Evolutionary conservation across 1,140 invertebrate genomes (phyloP), one percentile per base, ranked within the genome.

Genomic region (Platorchestia sp.): DNA sequence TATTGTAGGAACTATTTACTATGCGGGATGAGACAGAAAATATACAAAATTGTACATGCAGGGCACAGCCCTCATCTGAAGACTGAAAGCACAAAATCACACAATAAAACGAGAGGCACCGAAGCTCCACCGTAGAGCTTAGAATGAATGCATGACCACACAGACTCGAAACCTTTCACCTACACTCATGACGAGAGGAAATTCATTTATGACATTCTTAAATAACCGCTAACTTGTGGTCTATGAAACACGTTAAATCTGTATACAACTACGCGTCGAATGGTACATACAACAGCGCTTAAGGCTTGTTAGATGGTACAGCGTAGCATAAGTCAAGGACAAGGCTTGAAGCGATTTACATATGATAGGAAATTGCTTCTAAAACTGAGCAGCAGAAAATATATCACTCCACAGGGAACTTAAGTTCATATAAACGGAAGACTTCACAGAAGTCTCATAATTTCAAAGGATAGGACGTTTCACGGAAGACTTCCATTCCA

Each of bases 31-130:
- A 41, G 87, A 89, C 87, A 89, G 87, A 89, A 41, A 44, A 41
- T 89, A 89, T 89, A 89, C 87, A 89, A 89, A 89, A 89, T 89
- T 89, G 41, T 89, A 89, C 87, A 89, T 42, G 87, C 87, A 19
- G 87, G 43, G 87, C 87, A 89, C 59, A 89, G 43, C 87, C n/a
- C 87, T 89, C 87, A 19, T 89, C 87, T 89, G 41, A 42, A 41
- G n/a, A 44, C n/a, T 89, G 87, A 89, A 41, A 89, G 87, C 87
- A 89, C 27, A 42, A 44, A 44, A 19, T 42, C 43, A 89, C n/a
- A 89, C 87, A 89, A 89, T 89, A 44, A 89, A 41, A 89, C 41
- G 87, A 89, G 87, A 42, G n/a, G 41, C n/a, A 42, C 41, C 87
- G 87, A 42, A 89, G 87, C n/a, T 89, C 87, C n/a, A 42, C 87